A percentile compares a stretch with the other conserved stretches of the same genome.
Evolutionary conservation across 2,113 vertebrate genomes (phyloP).

Genomic region (Ctenodactylus gundi): DNA sequence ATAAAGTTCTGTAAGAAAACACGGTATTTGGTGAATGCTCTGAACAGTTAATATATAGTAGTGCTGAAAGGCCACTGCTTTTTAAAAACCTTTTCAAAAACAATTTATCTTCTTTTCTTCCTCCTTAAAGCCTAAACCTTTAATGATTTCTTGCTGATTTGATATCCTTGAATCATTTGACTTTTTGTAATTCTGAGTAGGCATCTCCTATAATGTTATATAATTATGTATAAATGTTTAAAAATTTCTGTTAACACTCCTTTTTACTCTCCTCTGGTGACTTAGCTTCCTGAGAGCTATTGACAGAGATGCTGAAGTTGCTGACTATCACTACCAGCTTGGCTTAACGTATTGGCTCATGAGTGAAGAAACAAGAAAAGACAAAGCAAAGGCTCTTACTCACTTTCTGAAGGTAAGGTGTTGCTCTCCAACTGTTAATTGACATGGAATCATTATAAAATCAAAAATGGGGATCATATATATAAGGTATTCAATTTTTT

Average conservation of each 20-base stretch:
- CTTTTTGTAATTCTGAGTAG: background rate
- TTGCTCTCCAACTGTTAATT: background rate
- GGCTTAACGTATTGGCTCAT: slow-evolving; percentile 94
- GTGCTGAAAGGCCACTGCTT: background rate
- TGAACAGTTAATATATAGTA: background rate
- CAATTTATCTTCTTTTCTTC: background rate
- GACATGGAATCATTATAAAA: background rate
- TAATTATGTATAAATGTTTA: background rate
- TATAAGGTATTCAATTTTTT: background rate
- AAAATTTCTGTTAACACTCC: background rate
- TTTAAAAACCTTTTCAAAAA: slow-evolving; percentile 7
- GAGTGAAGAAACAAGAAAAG: slow-evolving; percentile 91
- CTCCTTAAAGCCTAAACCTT: background rate
- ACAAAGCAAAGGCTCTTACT: slow-evolving; percentile 91
- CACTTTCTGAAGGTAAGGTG: slow-evolving; percentile 93
- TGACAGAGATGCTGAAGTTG: slow-evolving; percentile 85
- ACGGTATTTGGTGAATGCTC: background rate
- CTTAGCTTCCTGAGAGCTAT: slow-evolving; percentile 91
- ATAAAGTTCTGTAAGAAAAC: background rate
- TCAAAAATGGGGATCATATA: background rate
- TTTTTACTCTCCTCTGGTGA: slow-evolving; percentile 1
- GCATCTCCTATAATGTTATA: background rate
- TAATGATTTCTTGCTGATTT: background rate
- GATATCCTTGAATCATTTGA: background rate
- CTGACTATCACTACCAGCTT: slow-evolving; percentile 90